Percentiles rank a stretch among this genome's conserved stretches.
These are phyloP conservation scores for Eretmocerus hayati DNA, from an alignment of 2,888 invertebrate genomes.

Conservation along the genomic window DNA sequence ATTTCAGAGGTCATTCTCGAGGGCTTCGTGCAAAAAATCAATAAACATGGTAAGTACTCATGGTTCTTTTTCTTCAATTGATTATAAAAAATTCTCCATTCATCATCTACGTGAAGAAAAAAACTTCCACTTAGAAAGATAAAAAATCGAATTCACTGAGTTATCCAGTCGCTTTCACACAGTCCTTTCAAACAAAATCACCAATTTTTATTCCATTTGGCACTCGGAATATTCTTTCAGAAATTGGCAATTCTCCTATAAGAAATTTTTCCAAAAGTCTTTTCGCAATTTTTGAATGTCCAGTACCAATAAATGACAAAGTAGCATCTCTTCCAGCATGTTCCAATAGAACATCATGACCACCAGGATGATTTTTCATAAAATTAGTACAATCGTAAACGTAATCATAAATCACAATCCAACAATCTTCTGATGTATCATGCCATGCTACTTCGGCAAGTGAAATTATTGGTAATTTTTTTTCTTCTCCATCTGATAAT, in stretches of 20 bases:
- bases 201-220: conserved; percentile 51
- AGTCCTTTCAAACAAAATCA: conserved; percentile 7
- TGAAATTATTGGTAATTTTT: conserved; percentile 49
- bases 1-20: no score
- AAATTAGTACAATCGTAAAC: conserved; percentile 78
- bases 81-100: no score
- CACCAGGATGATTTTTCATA: conserved; percentile 75
- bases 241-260: conserved; percentile 68
- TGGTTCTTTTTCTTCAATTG: no score
- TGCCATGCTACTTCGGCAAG: conserved; percentile 72
- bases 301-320: conserved; percentile 71
- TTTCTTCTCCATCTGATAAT: no score
- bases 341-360: conserved; percentile 72
- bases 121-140: no score
- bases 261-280: conserved; percentile 62
- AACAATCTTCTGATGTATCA: conserved; percentile 67
- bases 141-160: no score
- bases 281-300: conserved; percentile 64
- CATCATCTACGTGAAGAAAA: no score
- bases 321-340: conserved; percentile 82
- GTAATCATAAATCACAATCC: conserved; percentile 81
- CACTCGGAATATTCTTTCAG: conserved; percentile 66
- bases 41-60: no score
- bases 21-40: no score
- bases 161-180: no score